A percentile compares a stretch with the other conserved stretches of the same genome.
Evolutionary conservation across 2,888 invertebrate species (phyloP).

Genomic region (Adelphocoris suturalis): DNA sequence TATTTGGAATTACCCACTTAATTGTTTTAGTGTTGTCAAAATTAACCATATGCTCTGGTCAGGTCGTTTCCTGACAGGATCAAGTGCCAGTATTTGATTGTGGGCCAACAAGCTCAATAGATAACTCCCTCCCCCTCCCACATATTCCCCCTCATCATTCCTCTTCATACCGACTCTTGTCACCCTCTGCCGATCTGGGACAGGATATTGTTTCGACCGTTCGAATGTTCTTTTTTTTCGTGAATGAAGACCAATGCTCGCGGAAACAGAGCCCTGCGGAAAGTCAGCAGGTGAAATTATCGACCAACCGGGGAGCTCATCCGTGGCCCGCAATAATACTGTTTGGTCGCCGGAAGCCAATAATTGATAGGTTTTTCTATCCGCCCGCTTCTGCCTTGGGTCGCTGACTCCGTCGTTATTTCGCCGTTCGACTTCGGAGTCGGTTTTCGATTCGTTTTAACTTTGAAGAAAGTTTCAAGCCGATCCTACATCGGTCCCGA

Average conservation of each 20-base stretch:
- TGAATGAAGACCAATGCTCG: not conserved
- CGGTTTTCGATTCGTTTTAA: conserved; percentile 7
- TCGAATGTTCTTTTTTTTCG: conserved; percentile 18
- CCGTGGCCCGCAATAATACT: conserved; percentile 47
- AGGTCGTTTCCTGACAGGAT: too few species aligned
- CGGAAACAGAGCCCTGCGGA: conserved; percentile 10
- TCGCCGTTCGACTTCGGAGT: conserved; percentile 4
- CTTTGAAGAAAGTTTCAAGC: not conserved
- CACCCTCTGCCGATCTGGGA: not conserved
- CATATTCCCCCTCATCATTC: too few species aligned
- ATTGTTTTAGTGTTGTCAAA: too few species aligned
- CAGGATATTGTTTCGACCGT: conserved; percentile 35
- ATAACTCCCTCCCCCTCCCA: too few species aligned
- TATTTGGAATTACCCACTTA: too few species aligned
- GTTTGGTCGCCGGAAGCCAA: conserved; percentile 62
- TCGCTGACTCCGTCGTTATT: conserved; percentile 36
- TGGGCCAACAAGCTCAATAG: too few species aligned
- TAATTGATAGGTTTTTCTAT: conserved; percentile 65
- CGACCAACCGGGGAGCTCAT: conserved; percentile 19
- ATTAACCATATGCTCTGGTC: too few species aligned
- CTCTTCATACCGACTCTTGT: not conserved
- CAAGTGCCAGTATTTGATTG: too few species aligned
- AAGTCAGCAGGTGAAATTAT: conserved; percentile 51
- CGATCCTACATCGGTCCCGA: too few species aligned
- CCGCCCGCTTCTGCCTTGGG: conserved; percentile 57